These are phyloP conservation scores for Thunnus maccoyii DNA, from an alignment of 2,113 vertebrate genomes.

Conservation along the genomic window DNA sequence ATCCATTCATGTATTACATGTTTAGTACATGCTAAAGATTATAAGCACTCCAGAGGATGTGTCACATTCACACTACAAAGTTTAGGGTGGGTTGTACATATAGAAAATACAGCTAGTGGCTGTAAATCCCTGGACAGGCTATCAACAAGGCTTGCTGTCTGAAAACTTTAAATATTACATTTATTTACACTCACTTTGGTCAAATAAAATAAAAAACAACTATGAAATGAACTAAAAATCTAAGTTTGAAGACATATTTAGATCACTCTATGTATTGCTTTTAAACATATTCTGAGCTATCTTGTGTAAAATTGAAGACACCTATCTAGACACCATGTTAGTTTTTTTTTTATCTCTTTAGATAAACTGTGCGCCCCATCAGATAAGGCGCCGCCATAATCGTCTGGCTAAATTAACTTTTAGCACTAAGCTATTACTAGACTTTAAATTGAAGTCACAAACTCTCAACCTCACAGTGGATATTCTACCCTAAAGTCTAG, in stretches of 20 bases:
- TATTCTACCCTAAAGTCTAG: background rate
- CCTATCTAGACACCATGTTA: background rate
- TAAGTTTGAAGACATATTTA: background rate
- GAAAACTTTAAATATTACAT: too few relatives aligned
- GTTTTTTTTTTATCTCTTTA: conserved; percentile 22
- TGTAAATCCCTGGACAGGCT: background rate
- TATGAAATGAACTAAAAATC: background rate
- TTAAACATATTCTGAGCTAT: background rate
- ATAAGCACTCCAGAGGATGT: background rate
- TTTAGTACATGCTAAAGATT: background rate
- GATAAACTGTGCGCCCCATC: conserved; percentile 8
- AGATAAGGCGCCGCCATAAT: conserved; percentile 12
- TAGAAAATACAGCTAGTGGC: too few relatives aligned
- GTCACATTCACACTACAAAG: background rate
- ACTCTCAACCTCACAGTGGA: conserved; percentile 11
- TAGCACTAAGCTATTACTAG: background rate
- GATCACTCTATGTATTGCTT: background rate
- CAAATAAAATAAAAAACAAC: background rate
- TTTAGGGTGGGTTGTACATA: too few relatives aligned
- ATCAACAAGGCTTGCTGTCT: background rate
- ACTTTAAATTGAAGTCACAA: conserved; percentile 23
- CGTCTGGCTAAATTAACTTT: conserved; percentile 26
- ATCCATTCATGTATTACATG: conserved; percentile 3
- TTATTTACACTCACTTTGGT: background rate
- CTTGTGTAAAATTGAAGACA: background rate